Evolutionary conservation across 2,797 vertebrate genomes (phyloP).

Genomic region (Zalophus californianus): DNA sequence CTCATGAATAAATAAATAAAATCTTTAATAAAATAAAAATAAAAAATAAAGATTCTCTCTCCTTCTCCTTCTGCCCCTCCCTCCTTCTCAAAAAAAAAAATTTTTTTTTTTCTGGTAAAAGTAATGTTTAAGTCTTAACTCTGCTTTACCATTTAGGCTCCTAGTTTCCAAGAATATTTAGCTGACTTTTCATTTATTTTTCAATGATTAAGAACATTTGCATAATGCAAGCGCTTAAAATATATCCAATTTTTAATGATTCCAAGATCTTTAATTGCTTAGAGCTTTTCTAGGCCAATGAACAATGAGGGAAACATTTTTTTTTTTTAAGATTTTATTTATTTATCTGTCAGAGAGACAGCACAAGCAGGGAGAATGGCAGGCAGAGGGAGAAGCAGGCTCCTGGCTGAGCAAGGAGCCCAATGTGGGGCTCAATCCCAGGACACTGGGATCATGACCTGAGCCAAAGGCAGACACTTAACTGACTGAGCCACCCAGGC

Average conservation of each 20-base stretch:
- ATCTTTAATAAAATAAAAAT: too few species aligned
- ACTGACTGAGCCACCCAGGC: too few species aligned
- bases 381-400: neutral
- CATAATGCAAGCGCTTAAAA: conserved; percentile 31
- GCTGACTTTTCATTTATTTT: conserved; percentile 34
- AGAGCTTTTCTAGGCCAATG: conserved; percentile 37
- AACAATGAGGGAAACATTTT: conserved; percentile 10
- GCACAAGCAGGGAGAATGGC: neutral
- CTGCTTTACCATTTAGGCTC: neutral
- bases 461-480: too few species aligned
- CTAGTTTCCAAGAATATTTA: conserved; percentile 36
- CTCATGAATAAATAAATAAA: too few species aligned
- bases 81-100: neutral
- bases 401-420: neutral
- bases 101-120: neutral
- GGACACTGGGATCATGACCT: neutral
- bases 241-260: conserved; percentile 47
- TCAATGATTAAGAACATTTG: conserved; percentile 38
- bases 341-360: neutral
- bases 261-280: conserved; percentile 22
- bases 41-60: neutral
- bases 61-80: neutral
- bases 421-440: neutral
- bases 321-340: neutral
- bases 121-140: conserved; percentile 35